phyloP scores from a whole-genome alignment of 2,113 vertebrate genomes.

The Corythornis cristatus region DNA sequence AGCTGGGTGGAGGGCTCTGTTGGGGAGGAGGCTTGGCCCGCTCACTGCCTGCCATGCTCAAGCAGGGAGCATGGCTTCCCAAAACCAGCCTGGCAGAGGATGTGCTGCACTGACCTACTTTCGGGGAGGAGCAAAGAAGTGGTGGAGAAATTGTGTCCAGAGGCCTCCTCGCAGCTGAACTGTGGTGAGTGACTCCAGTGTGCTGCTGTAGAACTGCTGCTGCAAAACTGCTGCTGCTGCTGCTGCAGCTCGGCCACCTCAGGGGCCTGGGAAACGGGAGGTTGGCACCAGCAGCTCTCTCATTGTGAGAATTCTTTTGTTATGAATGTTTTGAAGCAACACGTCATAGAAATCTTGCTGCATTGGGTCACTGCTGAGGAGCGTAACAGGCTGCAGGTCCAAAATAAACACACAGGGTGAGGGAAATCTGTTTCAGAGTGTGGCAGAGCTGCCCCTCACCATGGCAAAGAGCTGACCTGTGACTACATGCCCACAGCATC shows the following conservation, averaged over 20 bases:
- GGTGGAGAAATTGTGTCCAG: background rate
- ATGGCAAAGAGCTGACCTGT: rapidly evolving
- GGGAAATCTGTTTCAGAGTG: background rate
- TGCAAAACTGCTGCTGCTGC: background rate
- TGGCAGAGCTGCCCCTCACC: background rate
- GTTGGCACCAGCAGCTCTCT: background rate
- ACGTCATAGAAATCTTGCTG: background rate
- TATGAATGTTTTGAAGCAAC: background rate
- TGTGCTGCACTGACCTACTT: slow-evolving; percentile 56
- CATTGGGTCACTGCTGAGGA: rapidly evolving
- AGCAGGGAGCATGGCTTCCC: background rate
- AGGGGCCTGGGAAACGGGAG: rapidly evolving
- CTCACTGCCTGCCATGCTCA: background rate
- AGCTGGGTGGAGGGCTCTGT: background rate
- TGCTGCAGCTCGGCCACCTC: background rate
- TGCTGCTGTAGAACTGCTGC: rapidly evolving
- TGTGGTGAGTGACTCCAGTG: background rate
- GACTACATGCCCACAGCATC: background rate
- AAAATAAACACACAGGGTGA: rapidly evolving
- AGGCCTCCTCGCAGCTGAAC: background rate
- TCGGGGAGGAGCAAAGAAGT: background rate
- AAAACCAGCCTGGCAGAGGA: slow-evolving; percentile 21
- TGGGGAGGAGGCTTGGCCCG: background rate
- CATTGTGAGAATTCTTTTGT: background rate
- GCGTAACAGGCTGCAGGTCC: background rate